Evolutionary conservation across 2,888 invertebrate species (phyloP).

Genomic region (Rapana venosa): DNA sequence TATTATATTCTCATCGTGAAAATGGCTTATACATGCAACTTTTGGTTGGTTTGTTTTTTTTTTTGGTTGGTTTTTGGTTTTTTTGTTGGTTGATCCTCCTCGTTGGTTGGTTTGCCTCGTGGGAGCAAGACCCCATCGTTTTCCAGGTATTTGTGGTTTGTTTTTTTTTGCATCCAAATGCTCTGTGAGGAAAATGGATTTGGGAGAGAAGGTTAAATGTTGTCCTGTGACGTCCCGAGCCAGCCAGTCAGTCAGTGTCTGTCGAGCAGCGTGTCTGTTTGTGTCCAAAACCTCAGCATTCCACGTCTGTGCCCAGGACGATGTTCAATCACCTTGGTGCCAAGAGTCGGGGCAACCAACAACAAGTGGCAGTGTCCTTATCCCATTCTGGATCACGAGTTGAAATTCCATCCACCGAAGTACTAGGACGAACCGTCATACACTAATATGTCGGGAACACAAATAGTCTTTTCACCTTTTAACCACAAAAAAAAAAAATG

Average conservation of each 20-base stretch:
- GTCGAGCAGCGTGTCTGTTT: not conserved
- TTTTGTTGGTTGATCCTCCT: not conserved
- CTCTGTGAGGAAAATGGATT: not conserved
- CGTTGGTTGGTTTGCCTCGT: conserved; percentile 20
- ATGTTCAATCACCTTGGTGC: not conserved
- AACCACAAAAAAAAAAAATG: too few relatives aligned
- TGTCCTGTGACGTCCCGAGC: not conserved
- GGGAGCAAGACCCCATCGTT: conserved; percentile 18
- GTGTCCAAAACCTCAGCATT: conserved; percentile 1
- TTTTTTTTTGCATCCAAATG: not conserved
- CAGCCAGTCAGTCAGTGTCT: not conserved
- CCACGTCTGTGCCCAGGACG: not conserved
- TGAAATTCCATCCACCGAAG: too few relatives aligned
- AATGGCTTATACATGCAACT: not conserved
- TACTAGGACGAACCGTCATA: too few relatives aligned
- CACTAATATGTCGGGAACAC: too few relatives aligned
- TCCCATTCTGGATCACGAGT: not conserved
- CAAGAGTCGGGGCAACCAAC: not conserved
- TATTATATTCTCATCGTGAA: not conserved
- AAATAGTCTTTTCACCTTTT: too few relatives aligned
- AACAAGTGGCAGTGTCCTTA: not conserved
- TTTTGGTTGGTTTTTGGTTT: not conserved
- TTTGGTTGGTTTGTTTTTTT: not conserved
- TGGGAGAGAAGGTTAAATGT: not conserved
- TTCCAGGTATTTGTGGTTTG: not conserved